Evolutionary conservation across 2,797 vertebrate genomes (phyloP), one percentile per base, ranked within the genome.

Genomic region (Tamandua tetradactyla): DNA sequence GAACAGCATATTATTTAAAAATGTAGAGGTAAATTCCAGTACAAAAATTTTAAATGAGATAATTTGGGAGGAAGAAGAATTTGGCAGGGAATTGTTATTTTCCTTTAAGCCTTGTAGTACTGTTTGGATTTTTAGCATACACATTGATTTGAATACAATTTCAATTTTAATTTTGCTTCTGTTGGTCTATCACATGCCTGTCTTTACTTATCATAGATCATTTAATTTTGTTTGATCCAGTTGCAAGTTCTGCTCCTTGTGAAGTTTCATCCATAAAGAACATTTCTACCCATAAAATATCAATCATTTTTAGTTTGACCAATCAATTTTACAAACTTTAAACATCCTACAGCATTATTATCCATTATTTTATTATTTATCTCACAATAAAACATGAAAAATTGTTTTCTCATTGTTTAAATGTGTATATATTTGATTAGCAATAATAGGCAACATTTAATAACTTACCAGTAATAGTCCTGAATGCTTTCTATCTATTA

Each of bases 191-290:
- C 44, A 76, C 20, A 62, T 15, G 5, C 72, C 30, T 18, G 17
- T 89, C 74, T 71, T 71, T 42, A 22, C 15, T 44, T 35, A 59
- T 79, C 17, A 62, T 32, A 59, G 42, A n/a, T 49, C 27, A 75
- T 78, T 64, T 74, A 66, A 66, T 79, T 90, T 35, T 30, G 52
- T 71, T 76, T 90, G 30, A 75, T 86, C 81, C 17, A 81, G 15
- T 47, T 86, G 32, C 44, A 69, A 76, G 25, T 6, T 82, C 20
- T 82, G 30, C 7, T 76, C 12, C 32, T 76, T 76, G 0, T 81
- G 55, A 61, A 87, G 20, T 74, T 90, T 95, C 32, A 80, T 52
- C 69, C 15, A 72, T 57, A 68, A 93, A 81, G 68, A 71, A 57
- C 57, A 52, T 68, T 71, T 62, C 8, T 11, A 35, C 25, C 17